Conservation (phyloP, 35 echinoderm and acorn worm species). For the Holothuria glaberrima region DNA sequence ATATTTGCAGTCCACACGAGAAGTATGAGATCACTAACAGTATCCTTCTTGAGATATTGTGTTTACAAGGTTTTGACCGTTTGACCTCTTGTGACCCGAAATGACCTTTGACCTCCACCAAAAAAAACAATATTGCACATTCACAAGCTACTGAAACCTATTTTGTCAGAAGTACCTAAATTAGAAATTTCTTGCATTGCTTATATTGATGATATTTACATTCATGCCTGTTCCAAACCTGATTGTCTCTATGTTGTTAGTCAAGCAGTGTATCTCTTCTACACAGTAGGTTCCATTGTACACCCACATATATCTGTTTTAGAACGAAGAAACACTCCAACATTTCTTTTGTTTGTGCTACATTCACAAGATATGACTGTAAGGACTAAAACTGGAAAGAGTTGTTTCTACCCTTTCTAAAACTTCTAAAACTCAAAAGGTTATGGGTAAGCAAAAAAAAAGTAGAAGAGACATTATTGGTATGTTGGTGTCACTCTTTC, state of each 20-base stretch:
- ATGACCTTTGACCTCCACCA: too few species aligned
- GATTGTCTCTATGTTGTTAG: neutral
- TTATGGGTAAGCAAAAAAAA: neutral
- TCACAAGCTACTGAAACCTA: constrained; percentile 1
- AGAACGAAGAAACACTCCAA: neutral
- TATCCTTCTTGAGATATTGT: too few species aligned
- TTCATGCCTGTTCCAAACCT: neutral
- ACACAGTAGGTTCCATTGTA: constrained; percentile 42
- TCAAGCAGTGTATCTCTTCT: constrained; percentile 36
- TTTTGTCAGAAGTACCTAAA: neutral
- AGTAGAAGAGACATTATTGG: constrained; percentile 6
- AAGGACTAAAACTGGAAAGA: neutral
- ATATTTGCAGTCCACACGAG: too few species aligned
- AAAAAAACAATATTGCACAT: too few species aligned
- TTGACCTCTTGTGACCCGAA: too few species aligned
- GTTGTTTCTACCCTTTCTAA: neutral
- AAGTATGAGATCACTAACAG: too few species aligned
- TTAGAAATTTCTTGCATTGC: too few species aligned
- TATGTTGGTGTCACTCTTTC: constrained; percentile 34
- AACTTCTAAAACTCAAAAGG: constrained; percentile 40
- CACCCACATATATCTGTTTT: constrained; percentile 44
- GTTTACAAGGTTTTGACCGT: too few species aligned
- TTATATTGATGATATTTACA: constrained; percentile 42
- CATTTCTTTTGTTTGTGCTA: constrained; percentile 42
- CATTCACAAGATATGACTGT: constrained; percentile 60